phyloP scores from a whole-genome alignment of 1,140 invertebrate genomes.

The Trichonephila clavipes region DNA sequence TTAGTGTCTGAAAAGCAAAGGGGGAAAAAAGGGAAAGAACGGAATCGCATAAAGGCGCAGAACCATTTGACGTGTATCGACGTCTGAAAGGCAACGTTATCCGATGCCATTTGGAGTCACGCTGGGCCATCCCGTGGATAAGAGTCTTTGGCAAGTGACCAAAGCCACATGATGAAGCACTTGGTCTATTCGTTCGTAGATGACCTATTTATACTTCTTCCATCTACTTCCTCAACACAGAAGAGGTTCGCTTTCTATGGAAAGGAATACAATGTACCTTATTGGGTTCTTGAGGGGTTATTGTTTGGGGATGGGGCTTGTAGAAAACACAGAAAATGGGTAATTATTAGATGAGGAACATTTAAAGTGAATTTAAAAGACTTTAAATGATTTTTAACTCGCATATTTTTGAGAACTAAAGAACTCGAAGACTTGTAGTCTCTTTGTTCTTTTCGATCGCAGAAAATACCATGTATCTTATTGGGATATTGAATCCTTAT shows the following conservation, averaged over 20 bases:
- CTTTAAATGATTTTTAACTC: no score
- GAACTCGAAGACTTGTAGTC: no score
- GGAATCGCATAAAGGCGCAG: slow-evolving; percentile 26
- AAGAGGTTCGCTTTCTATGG: not conserved
- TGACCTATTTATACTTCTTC: slow-evolving; percentile 60
- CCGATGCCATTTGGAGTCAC: slow-evolving; percentile 18
- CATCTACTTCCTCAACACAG: not conserved
- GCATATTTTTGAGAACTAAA: no score
- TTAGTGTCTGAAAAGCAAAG: not conserved
- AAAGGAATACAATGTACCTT: not conserved
- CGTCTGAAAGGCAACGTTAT: slow-evolving; percentile 50
- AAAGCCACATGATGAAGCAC: slow-evolving; percentile 64
- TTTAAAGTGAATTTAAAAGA: no score
- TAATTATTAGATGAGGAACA: no score
- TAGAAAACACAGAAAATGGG: no score
- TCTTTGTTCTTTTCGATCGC: no score
- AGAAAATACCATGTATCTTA: no score
- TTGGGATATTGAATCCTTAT: no score
- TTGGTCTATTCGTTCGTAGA: slow-evolving; percentile 47
- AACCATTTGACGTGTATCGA: slow-evolving; percentile 60
- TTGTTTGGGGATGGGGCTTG: no score
- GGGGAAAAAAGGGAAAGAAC: not conserved
- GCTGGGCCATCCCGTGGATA: not conserved
- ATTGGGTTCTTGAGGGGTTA: not conserved
- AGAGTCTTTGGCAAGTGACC: slow-evolving; percentile 47